Conservation (phyloP, 2,113 vertebrate genomes). For the Anhinga rufa region DNA sequence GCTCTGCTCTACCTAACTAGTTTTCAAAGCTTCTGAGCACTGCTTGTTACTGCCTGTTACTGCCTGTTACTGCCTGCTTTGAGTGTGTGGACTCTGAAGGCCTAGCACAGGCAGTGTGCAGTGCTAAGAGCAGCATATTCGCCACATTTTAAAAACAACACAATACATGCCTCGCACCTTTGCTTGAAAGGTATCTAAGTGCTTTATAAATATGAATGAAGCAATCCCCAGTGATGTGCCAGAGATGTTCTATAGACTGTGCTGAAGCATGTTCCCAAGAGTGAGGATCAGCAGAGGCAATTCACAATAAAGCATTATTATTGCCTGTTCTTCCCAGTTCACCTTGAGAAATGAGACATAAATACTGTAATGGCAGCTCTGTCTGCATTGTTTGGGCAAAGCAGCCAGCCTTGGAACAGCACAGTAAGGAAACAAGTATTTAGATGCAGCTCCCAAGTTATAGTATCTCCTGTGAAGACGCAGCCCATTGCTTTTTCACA, state of each 20-base stretch:
- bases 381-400: background rate
- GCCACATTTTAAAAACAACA: background rate
- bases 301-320: background rate
- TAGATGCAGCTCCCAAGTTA: background rate
- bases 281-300: background rate
- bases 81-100: background rate
- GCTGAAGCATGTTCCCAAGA: background rate
- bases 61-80: background rate
- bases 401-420: background rate
- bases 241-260: background rate
- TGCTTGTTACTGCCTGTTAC: background rate
- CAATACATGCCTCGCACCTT: background rate
- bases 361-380: background rate
- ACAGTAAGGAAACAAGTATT: background rate
- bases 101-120: background rate
- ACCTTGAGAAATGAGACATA: background rate
- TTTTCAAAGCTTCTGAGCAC: background rate
- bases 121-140: background rate
- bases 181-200: background rate
- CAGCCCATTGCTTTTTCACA: background rate
- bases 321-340: background rate
- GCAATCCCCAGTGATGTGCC: background rate
- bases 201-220: background rate
- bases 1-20: background rate
- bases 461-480: background rate